Evolutionary conservation across 2,797 vertebrate genomes (phyloP), one percentile per base, ranked within the genome.

Genomic region (Falco columbarius): DNA sequence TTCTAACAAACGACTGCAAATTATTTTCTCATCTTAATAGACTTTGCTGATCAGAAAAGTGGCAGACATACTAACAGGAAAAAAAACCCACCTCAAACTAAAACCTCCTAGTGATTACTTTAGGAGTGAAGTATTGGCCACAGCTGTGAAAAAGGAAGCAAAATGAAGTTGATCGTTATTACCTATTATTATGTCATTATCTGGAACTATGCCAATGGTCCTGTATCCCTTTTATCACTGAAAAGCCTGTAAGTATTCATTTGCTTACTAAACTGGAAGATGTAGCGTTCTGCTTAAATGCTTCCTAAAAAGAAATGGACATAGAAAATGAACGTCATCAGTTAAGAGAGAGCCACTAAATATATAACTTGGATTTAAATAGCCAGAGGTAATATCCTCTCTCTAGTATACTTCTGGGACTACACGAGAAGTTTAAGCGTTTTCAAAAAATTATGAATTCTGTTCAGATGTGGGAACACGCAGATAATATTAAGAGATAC

Each of bases 261-360:
- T 89, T 91, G 58, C 46, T 79, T 73, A 81, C 32, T 72, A 40
- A 65, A 75, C 9, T 77, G 38, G 56, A 93, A 88, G 79, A 93
- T 38, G 32, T 30, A 52, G 13, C 38, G 51, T 54, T 89, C 68
- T 65, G 23, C 54, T 86, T 83, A 91, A 88, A 87, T 21, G 36
- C 11, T 93, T 95, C 38, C 32, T 88, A 40, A 86, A 86, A 91
- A 61, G 38, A 86, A 76, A 80, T 6, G 16, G 8, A 27, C 34
- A 12, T 12, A 81, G 68, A 54, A 94, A 95, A 90, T 44, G 0
- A 72, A 65, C 47, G 23, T 22, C n/a, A 55, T 27, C 8, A 40
- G 26, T 91, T 81, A 72, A 62, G 61, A 85, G 88, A 87, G 49
- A 30, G 34, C 47, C 58, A 58, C 7, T 40, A 86, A 36, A 4